A percentile compares a stretch with the other conserved stretches of the same genome.
Evolutionary conservation across 2,113 vertebrate genomes (phyloP).

Genomic region (Paedocypris sp.): DNA sequence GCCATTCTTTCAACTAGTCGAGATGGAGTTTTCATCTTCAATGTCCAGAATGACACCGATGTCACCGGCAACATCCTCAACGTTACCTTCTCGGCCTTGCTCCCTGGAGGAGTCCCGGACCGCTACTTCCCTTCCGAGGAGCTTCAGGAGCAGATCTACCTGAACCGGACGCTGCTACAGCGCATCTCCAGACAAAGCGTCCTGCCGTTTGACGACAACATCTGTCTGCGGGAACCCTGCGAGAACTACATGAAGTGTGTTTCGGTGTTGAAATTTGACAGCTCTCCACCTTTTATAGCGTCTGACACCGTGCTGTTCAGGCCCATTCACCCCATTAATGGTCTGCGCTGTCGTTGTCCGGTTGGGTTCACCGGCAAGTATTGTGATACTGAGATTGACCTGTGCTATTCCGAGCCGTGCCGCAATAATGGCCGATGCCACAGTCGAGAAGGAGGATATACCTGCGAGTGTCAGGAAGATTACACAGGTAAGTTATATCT

Average conservation of each 20-base stretch:
- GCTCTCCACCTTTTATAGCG: constrained; percentile 85
- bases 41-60: constrained; percentile 90
- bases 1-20: constrained; percentile 79
- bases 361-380: constrained; percentile 87
- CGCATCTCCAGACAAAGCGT: constrained; percentile 82
- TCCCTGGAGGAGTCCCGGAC: constrained; percentile 68
- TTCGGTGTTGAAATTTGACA: constrained; percentile 87
- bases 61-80: constrained; percentile 85
- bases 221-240: constrained; percentile 89
- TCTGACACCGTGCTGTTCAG: constrained; percentile 88
- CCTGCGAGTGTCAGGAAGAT: constrained; percentile 81
- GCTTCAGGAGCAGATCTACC: constrained; percentile 93
- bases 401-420: constrained; percentile 90
- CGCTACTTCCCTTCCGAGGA: constrained; percentile 86
- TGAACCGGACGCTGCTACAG: constrained; percentile 83
- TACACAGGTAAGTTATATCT: constrained; percentile 76
- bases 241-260: constrained; percentile 99
- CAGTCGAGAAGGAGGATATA: constrained; percentile 87
- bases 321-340: constrained; percentile 89
- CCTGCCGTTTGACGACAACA: constrained; percentile 94
- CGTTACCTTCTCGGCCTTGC: constrained; percentile 85
- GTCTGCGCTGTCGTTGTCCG: constrained; percentile 86
- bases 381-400: constrained; percentile 91
- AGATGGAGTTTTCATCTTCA: constrained; percentile 84
- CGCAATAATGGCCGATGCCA: constrained; percentile 76